Percentiles rank a stretch among this genome's conserved stretches.
Conservation (phyloP, 2,113 vertebrate genomes). For the Probosciger aterrimus region DNA sequence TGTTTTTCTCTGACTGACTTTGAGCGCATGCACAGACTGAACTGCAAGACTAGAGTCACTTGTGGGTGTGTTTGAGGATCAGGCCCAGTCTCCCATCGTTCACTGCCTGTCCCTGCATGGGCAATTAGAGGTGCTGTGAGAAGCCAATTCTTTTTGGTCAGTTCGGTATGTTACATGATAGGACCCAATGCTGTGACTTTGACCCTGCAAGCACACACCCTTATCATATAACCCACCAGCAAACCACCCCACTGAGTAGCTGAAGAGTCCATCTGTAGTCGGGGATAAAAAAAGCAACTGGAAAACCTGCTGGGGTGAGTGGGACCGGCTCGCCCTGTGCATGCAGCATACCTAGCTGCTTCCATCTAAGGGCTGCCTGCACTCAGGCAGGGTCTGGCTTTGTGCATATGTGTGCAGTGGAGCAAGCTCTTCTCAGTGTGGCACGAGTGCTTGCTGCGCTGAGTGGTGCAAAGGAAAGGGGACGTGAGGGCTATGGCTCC, state of each 20-base stretch:
- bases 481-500: not conserved
- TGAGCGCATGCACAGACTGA: not conserved
- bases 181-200: not conserved
- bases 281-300: not conserved
- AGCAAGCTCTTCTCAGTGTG: not conserved
- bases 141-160: not conserved
- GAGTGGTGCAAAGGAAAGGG: not conserved
- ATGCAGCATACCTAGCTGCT: not conserved
- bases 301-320: not conserved
- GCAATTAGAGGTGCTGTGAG: not conserved
- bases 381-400: not conserved
- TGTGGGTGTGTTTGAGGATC: not conserved
- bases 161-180: not conserved
- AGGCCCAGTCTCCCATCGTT: not conserved
- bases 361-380: not conserved
- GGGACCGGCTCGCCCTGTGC: not conserved
- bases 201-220: not conserved
- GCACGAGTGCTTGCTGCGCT: not conserved
- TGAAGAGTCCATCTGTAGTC: not conserved
- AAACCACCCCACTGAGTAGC: not conserved
- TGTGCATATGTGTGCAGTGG: fast-evolving
- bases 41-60: not conserved
- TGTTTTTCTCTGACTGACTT: not conserved
- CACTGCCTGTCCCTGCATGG: not conserved
- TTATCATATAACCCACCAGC: not conserved